These are phyloP conservation scores for Hololepta plana DNA, from an alignment of 2,888 invertebrate species.

Conservation along the genomic window DNA sequence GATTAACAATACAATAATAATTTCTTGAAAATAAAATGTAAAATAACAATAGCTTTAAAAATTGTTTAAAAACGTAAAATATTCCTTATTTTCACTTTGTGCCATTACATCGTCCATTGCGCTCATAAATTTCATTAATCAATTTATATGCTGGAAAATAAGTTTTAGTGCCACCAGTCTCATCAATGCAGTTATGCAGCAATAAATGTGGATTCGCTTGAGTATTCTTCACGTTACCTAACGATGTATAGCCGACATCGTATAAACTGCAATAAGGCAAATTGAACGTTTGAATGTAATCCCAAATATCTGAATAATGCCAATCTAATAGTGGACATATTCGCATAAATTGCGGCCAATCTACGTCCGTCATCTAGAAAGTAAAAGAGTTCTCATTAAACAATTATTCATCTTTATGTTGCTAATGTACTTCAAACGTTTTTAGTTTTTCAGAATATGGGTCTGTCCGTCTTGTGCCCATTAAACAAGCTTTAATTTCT, in stretches of 20 bases:
- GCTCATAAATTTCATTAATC: constrained; percentile 38
- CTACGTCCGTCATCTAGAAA: constrained; percentile 60
- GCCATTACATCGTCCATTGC: constrained; percentile 43
- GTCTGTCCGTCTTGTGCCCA: constrained; percentile 85
- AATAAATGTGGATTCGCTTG: constrained; percentile 61
- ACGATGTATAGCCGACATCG: constrained; percentile 79
- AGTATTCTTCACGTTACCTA: constrained; percentile 69
- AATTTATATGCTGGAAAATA: constrained; percentile 63
- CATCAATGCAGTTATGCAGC: constrained; percentile 35
- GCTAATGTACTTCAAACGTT: constrained; percentile 57
- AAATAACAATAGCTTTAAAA: too few relatives aligned
- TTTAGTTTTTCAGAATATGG: constrained; percentile 54
- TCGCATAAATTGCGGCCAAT: constrained; percentile 81
- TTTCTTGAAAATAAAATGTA: too few relatives aligned
- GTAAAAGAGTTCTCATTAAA: constrained; percentile 8
- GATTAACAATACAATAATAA: too few relatives aligned
- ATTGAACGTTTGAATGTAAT: constrained; percentile 54
- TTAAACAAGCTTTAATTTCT: constrained; percentile 63
- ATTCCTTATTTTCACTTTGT: too few relatives aligned
- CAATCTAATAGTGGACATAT: constrained; percentile 85
- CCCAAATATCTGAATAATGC: constrained; percentile 85
- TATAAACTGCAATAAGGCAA: constrained; percentile 88
- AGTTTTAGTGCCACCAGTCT: constrained; percentile 23
- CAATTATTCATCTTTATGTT: too few relatives aligned
- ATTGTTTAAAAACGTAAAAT: too few relatives aligned